phyloP scores from a whole-genome alignment of 2,797 vertebrate genomes.

The Myotis findleyi region DNA sequence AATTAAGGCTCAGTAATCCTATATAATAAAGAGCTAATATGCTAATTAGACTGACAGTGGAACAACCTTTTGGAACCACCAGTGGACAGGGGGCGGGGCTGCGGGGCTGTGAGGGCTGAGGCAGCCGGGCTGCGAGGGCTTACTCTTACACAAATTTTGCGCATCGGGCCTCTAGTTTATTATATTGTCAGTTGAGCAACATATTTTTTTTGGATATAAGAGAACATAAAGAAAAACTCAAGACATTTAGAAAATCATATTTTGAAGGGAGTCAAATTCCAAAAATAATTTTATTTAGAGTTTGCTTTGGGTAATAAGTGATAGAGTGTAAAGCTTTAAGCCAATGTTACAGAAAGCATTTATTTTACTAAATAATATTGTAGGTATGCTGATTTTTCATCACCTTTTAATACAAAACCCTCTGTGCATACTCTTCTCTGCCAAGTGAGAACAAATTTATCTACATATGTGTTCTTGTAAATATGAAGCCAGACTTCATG shows the following conservation, averaged over 20 bases:
- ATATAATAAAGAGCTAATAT: too few relatives aligned
- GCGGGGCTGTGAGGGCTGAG: too few relatives aligned
- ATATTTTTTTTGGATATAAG: not conserved
- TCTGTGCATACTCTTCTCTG: not conserved
- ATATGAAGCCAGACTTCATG: not conserved
- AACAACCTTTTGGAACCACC: not conserved
- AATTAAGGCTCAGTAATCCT: not conserved
- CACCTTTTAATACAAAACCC: not conserved
- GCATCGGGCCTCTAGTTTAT: too few relatives aligned
- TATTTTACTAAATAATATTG: conserved; percentile 18
- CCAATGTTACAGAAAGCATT: not conserved
- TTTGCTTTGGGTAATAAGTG: conserved; percentile 54
- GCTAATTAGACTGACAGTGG: not conserved
- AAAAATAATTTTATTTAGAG: not conserved
- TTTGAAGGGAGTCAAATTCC: not conserved
- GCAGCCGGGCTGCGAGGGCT: too few relatives aligned
- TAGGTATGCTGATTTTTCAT: not conserved
- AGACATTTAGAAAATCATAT: not conserved
- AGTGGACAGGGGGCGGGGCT: too few relatives aligned
- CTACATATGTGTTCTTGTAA: not conserved
- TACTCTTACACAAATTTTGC: too few relatives aligned
- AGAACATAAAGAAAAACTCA: conserved; percentile 12
- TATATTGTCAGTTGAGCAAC: not conserved
- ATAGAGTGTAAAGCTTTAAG: conserved; percentile 55
- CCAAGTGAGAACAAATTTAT: conserved; percentile 1